Percentiles rank a stretch among this genome's conserved stretches.
Conservation (phyloP, 2,797 vertebrate species). For the Siniperca scherzeri region DNA sequence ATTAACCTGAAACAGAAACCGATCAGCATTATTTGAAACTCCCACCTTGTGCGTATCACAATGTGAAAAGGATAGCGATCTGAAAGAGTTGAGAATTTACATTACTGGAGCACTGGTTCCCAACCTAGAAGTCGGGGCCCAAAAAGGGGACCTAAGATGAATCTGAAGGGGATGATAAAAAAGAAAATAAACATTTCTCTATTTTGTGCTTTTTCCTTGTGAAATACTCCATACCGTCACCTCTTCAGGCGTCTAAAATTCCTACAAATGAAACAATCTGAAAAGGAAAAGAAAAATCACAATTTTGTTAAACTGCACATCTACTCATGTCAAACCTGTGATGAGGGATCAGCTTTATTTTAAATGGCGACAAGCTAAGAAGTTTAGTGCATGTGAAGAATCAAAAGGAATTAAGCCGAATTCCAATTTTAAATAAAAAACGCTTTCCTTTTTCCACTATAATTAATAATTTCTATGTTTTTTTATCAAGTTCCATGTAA, state of each 20-base stretch:
- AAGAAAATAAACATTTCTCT: neutral
- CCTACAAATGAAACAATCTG: neutral
- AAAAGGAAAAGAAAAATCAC: too few relatives aligned
- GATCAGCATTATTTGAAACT: neutral
- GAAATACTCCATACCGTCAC: neutral
- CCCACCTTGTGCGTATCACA: neutral
- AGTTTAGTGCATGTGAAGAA: neutral
- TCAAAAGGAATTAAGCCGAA: neutral
- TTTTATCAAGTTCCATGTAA: slow-evolving; percentile 8
- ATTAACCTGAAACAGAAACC: slow-evolving; percentile 19
- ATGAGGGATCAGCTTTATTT: neutral
- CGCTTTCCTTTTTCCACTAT: neutral
- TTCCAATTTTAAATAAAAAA: slow-evolving; percentile 4
- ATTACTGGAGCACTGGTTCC: neutral
- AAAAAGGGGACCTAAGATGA: neutral
- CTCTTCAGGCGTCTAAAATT: too few relatives aligned
- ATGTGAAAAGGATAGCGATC: neutral
- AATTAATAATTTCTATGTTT: neutral
- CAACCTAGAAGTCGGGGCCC: too few relatives aligned
- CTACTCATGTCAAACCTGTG: neutral
- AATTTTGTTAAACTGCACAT: neutral
- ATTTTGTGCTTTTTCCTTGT: neutral
- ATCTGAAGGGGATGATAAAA: neutral
- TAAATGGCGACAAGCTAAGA: neutral
- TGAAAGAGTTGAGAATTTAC: neutral